These are phyloP conservation scores for Chelon auratus DNA, from an alignment of 2,797 vertebrate species.

Conservation along the genomic window DNA sequence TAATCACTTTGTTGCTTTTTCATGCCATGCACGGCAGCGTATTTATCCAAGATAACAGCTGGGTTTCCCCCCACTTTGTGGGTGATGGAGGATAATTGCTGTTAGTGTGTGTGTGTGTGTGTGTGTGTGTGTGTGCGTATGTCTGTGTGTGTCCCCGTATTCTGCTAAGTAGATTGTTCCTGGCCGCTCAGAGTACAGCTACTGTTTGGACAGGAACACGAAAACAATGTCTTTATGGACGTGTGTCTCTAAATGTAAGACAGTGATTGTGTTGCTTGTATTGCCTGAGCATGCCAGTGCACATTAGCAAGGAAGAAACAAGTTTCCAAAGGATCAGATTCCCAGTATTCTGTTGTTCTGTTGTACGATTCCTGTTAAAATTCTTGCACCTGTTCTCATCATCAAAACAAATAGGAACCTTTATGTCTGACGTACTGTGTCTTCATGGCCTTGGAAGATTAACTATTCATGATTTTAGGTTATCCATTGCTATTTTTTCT, in stretches of 20 bases:
- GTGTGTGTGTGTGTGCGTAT: conserved; percentile 48
- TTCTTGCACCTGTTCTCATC: background rate
- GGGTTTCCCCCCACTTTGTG: conserved; percentile 77
- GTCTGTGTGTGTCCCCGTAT: conserved; percentile 48
- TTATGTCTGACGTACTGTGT: too few relatives aligned
- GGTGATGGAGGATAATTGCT: conserved; percentile 82
- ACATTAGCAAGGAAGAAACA: conserved; percentile 1
- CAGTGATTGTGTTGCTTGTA: conserved; percentile 6
- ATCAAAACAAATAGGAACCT: background rate
- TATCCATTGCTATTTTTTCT: too few relatives aligned
- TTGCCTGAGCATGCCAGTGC: conserved; percentile 3
- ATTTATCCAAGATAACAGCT: conserved; percentile 83
- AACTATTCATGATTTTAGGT: too few relatives aligned
- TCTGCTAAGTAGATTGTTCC: conserved; percentile 37
- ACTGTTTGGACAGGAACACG: conserved; percentile 61
- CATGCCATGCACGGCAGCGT: conserved; percentile 78
- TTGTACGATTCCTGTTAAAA: background rate
- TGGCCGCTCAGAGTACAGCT: conserved; percentile 38
- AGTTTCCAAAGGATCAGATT: background rate
- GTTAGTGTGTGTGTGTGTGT: conserved; percentile 47
- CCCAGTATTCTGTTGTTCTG: background rate
- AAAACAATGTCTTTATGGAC: conserved; percentile 9
- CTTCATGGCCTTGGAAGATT: too few relatives aligned
- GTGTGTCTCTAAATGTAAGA: conserved; percentile 15
- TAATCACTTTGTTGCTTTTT: conserved; percentile 79